A percentile compares a stretch with the other conserved stretches of the same genome.
Conservation (phyloP, 2,888 invertebrate genomes). For the Ptilodon capucinus region DNA sequence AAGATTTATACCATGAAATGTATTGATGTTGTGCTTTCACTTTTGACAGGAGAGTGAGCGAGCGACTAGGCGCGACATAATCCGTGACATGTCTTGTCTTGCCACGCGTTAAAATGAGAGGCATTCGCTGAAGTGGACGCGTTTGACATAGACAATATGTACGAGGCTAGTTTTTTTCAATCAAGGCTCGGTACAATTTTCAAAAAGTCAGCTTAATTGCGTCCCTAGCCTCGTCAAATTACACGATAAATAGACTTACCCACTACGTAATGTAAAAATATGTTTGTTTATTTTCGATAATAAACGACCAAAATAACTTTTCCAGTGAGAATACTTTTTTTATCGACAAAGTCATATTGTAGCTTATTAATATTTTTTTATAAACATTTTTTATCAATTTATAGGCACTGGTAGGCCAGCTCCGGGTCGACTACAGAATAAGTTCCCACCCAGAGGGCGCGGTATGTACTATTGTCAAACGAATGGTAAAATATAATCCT, state of each 20-base stretch:
- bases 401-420: constrained; percentile 55
- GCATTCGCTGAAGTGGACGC: no score
- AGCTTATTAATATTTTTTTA: constrained; percentile 32
- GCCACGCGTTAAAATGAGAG: no score
- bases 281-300: constrained; percentile 23
- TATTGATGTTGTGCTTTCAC: no score
- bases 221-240: constrained; percentile 34
- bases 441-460: constrained; percentile 14
- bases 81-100: no score
- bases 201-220: no score
- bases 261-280: constrained; percentile 51
- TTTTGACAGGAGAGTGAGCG: no score
- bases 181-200: no score
- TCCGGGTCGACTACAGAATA: constrained; percentile 20
- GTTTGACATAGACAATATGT: no score
- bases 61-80: no score
- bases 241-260: no score
- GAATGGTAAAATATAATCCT: constrained; percentile 19
- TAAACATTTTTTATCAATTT: constrained; percentile 34
- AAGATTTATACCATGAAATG: no score
- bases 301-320: constrained; percentile 39
- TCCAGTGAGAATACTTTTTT: constrained; percentile 37
- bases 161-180: no score
- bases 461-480: constrained; percentile 37
- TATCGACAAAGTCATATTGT: constrained; percentile 46